phyloP scores from a whole-genome alignment of 2,113 vertebrate genomes.

The Morone saxatilis region DNA sequence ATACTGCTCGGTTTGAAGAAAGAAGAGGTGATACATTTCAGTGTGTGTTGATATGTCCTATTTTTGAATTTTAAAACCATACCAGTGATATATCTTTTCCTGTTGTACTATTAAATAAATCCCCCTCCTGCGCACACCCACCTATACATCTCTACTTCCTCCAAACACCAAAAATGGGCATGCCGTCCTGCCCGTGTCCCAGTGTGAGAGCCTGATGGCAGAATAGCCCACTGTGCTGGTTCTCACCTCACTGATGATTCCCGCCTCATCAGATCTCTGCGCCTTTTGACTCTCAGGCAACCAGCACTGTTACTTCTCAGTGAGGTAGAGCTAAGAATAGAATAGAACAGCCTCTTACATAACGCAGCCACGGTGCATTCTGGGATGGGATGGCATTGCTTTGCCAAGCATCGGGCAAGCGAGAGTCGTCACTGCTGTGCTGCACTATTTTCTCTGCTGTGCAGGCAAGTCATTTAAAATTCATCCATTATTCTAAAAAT shows the following conservation, averaged over 20 bases:
- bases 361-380: slow-evolving; percentile 79
- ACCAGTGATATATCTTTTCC: slow-evolving; percentile 50
- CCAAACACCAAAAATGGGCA: slow-evolving; percentile 75
- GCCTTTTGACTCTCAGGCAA: slow-evolving; percentile 76
- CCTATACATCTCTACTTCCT: slow-evolving; percentile 70
- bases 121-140: slow-evolving; percentile 48
- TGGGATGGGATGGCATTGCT: slow-evolving; percentile 75
- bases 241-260: slow-evolving; percentile 68
- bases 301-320: slow-evolving; percentile 74
- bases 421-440: slow-evolving; percentile 51
- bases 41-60: slow-evolving; percentile 33
- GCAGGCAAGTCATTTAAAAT: slow-evolving; percentile 20
- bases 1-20: not conserved
- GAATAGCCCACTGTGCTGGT: slow-evolving; percentile 60
- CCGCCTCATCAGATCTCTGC: slow-evolving; percentile 76
- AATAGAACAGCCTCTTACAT: slow-evolving; percentile 84
- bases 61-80: slow-evolving; percentile 45
- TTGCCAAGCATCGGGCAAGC: slow-evolving; percentile 55
- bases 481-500: not conserved
- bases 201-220: slow-evolving; percentile 62
- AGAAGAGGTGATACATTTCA: not conserved
- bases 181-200: slow-evolving; percentile 58
- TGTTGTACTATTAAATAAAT: slow-evolving; percentile 44
- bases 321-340: slow-evolving; percentile 85
- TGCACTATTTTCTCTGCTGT: slow-evolving; percentile 42